phyloP scores from a whole-genome alignment of 2,797 vertebrate species.

The Cynodonichthys magdalenae region DNA sequence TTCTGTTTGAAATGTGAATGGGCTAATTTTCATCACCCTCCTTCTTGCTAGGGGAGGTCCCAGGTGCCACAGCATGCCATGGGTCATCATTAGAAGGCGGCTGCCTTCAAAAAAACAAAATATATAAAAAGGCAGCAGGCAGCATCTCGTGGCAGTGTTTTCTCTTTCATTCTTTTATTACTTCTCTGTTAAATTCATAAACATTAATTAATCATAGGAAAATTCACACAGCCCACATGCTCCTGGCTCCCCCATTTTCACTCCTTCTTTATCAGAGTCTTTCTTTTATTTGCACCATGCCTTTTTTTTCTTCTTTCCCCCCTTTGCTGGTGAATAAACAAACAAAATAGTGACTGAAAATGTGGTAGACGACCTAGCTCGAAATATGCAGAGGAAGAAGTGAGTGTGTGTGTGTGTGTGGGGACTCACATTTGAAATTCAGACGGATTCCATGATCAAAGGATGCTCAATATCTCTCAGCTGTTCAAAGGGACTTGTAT shows the following conservation, averaged over 20 bases:
- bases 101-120: slow-evolving; percentile 85
- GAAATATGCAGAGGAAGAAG: slow-evolving; percentile 62
- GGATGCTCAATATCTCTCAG: slow-evolving; percentile 90
- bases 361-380: slow-evolving; percentile 68
- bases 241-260: slow-evolving; percentile 62
- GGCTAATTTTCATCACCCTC: slow-evolving; percentile 98
- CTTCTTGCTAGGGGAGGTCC: slow-evolving; percentile 89
- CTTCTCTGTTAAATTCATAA: slow-evolving; percentile 91
- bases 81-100: slow-evolving; percentile 99
- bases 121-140: slow-evolving; percentile 42
- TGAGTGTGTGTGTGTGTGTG: no score
- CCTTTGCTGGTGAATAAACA: slow-evolving; percentile 78
- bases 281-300: slow-evolving; percentile 49
- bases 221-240: slow-evolving; percentile 79
- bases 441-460: slow-evolving; percentile 96
- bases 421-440: slow-evolving; percentile 91
- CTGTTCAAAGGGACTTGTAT: slow-evolving; percentile 96
- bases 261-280: slow-evolving; percentile 57
- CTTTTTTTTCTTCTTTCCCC: slow-evolving; percentile 18
- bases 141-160: slow-evolving; percentile 87
- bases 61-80: slow-evolving; percentile 95
- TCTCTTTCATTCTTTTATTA: slow-evolving; percentile 68
- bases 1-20: slow-evolving; percentile 99
- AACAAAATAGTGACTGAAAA: slow-evolving; percentile 80
- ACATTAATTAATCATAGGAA: slow-evolving; percentile 94